Evolutionary conservation across 2,888 invertebrate genomes (phyloP).

Genomic region (Phymatocera aterrima): DNA sequence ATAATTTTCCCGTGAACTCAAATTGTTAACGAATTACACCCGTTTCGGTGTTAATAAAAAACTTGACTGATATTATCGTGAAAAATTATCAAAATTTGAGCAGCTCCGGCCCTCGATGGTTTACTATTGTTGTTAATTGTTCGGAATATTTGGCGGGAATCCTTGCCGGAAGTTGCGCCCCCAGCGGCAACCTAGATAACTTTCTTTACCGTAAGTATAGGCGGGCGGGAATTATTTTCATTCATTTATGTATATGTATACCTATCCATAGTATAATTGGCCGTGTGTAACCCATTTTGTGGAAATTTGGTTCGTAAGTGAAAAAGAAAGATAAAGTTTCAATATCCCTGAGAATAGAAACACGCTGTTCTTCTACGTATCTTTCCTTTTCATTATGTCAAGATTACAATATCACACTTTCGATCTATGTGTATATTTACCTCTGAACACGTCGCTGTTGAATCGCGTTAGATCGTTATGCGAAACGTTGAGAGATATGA

Average conservation of each 20-base stretch:
- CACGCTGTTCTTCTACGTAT: too few relatives aligned
- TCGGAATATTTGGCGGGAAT: not conserved
- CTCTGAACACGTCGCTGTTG: slow-evolving; percentile 90
- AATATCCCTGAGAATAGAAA: too few relatives aligned
- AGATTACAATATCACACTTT: too few relatives aligned
- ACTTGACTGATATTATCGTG: too few relatives aligned
- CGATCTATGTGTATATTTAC: slow-evolving; percentile 61
- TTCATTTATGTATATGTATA: not conserved
- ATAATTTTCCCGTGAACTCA: too few relatives aligned
- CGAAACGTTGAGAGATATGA: slow-evolving; percentile 84
- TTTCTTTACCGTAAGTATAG: not conserved
- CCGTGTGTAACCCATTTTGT: not conserved
- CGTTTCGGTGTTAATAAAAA: too few relatives aligned
- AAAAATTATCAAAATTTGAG: not conserved
- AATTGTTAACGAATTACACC: too few relatives aligned
- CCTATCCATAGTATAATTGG: not conserved
- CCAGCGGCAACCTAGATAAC: not conserved
- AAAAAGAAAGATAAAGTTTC: too few relatives aligned
- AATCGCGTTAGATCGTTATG: slow-evolving; percentile 88
- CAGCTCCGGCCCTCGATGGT: not conserved
- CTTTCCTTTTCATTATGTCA: too few relatives aligned
- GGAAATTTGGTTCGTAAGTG: not conserved
- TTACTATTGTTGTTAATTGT: not conserved
- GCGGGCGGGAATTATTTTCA: not conserved
- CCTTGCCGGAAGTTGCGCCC: not conserved